These are phyloP conservation scores for Brachynemurus nebulosus DNA, from an alignment of 2,888 invertebrate genomes.

Conservation along the genomic window DNA sequence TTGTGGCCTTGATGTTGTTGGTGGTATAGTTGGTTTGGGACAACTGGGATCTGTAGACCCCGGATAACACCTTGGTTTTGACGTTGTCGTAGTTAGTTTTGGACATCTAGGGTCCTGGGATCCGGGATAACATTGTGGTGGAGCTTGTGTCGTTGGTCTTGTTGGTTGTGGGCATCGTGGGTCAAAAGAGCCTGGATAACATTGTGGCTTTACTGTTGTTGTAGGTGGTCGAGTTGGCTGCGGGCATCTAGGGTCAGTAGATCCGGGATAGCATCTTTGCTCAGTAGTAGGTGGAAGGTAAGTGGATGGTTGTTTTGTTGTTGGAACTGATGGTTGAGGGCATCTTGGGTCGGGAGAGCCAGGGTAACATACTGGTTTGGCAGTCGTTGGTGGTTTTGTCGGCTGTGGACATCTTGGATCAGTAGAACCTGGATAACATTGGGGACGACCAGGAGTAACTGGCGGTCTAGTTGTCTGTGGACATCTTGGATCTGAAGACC, in stretches of 20 bases:
- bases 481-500: conserved; percentile 25
- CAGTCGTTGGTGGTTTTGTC: conserved; percentile 22
- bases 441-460: conserved; percentile 30
- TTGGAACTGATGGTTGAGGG: conserved; percentile 12
- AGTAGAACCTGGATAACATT: conserved; percentile 26
- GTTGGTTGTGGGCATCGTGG: conserved; percentile 28
- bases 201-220: conserved; percentile 26
- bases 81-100: conserved; percentile 14
- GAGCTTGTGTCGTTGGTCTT: conserved; percentile 11
- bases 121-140: conserved; percentile 21
- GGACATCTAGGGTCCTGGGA: conserved; percentile 27
- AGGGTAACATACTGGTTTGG: conserved; percentile 27
- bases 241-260: conserved; percentile 24
- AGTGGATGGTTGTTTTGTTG: conserved; percentile 14
- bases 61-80: conserved; percentile 25
- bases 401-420: conserved; percentile 29
- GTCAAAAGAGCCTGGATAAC: conserved; percentile 27
- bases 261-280: conserved; percentile 29
- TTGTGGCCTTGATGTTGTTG: conserved; percentile 29
- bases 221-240: conserved; percentile 26
- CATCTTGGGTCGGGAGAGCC: conserved; percentile 20
- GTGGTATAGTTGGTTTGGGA: conserved; percentile 24
- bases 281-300: conserved; percentile 22
- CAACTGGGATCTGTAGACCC: conserved; percentile 26
- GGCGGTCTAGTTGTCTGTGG: conserved; percentile 22